Base-by-base conservation (phyloP, 2,113 vertebrate species). In the Suricata suricatta region DNA sequence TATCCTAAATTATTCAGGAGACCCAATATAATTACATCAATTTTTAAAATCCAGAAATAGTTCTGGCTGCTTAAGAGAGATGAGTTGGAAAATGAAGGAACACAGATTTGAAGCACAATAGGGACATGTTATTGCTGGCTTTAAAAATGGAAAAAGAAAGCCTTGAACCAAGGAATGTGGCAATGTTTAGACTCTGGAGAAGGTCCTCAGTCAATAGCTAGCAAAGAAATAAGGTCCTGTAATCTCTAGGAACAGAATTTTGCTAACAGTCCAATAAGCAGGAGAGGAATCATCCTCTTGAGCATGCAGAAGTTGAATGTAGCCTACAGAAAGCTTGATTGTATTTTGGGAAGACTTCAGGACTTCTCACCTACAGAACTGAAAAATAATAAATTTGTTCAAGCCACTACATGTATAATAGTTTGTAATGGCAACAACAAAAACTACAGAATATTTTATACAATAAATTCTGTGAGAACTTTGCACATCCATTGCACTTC, bases 81-180 rank as follows among this genome's bases (percentile, higher is more conserved):
- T 25, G 21, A 57, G 19, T 29, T 41, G 10, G 52, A n/a, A 84
- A 90, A 88, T 33, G 13, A 50, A 77, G 57, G 21, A 68, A 47
- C 3, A 47, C 44, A 82, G 33, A 35, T 44, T 52, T 50, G 2
- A 88, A 60, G 8, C 12, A 4, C 27, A 41, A 82, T 9, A 93
- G 35, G 12, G 57, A 60, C n/a, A 33, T 74, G 17, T 13, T 50
- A 5, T 52, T 47, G 6, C 25, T 88, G 23, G 23, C 16, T 52
- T 94, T 84, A 57, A 63, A 71, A 35, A 38, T 79, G 11, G 72
- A 81, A 5, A 23, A 57, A 66, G n/a, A 82, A 77, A 5, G 5
- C 17, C 5, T 35, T 29, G 1, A 38, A 4, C 85, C 19, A 50
- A 27, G n/a, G 7, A 82, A 38, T 4, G 0, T 0, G 14, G 3